Evolutionary conservation across 2,113 vertebrate species (phyloP).

Genomic region (Poecile atricapillus): DNA sequence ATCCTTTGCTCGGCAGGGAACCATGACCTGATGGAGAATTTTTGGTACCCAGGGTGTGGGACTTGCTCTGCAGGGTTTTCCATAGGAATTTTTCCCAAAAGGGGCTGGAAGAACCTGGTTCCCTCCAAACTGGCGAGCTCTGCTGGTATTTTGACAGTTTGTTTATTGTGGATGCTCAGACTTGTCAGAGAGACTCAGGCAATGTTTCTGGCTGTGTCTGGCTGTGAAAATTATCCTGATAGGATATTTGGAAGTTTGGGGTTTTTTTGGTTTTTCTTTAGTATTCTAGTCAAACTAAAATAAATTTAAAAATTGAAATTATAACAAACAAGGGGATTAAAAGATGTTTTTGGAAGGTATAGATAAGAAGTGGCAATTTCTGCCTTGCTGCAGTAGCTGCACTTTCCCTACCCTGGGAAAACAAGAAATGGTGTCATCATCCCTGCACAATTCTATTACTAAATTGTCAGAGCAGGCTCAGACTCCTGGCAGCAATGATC

Average conservation of each 20-base stretch:
- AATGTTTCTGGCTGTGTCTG: not conserved
- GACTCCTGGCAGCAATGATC: constrained; percentile 17
- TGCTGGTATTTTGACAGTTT: not conserved
- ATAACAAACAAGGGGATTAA: not conserved
- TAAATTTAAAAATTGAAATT: not conserved
- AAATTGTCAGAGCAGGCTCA: constrained; percentile 17
- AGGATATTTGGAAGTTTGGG: not conserved
- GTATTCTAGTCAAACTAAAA: not conserved
- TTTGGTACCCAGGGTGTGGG: fast-evolving
- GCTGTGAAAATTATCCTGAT: not conserved
- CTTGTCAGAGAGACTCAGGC: not conserved
- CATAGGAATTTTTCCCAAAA: fast-evolving
- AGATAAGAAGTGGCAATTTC: not conserved
- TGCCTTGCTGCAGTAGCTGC: not conserved
- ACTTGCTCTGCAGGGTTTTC: not conserved
- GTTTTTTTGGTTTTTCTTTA: not conserved
- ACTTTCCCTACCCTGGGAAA: not conserved
- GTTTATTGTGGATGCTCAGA: not conserved
- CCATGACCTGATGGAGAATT: fast-evolving
- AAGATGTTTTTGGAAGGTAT: not conserved
- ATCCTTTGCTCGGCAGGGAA: not conserved
- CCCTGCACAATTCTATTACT: not conserved
- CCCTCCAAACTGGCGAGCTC: fast-evolving
- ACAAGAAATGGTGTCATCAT: not conserved
- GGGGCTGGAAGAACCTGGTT: not conserved